Evolutionary conservation across 1,140 invertebrate genomes (phyloP).

Genomic region (Cepaea nemoralis): DNA sequence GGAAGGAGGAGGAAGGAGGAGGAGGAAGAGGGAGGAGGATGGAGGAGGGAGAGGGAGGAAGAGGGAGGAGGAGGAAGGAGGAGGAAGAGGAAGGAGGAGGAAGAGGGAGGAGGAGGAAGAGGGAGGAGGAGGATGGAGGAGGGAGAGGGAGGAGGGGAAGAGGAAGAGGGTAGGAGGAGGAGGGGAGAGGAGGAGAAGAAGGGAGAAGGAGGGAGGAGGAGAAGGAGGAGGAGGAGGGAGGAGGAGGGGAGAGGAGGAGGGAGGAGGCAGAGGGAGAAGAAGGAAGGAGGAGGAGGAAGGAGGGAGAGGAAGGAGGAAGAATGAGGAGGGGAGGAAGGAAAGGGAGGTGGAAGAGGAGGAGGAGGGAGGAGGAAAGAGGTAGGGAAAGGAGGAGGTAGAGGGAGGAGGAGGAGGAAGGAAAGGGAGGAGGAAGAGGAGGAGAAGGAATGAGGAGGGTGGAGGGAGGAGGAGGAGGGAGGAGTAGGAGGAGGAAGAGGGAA

Average conservation of each 20-base stretch:
- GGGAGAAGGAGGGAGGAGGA: background rate
- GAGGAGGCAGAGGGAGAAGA: background rate
- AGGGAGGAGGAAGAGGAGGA: background rate
- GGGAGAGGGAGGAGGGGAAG: no score
- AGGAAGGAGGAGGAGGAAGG: background rate
- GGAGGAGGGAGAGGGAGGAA: no score
- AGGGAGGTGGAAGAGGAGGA: background rate
- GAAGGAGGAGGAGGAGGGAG: background rate
- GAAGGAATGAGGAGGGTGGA: no score
- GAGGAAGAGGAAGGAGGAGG: background rate
- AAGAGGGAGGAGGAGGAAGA: constrained; percentile 18
- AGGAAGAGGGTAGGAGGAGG: no score
- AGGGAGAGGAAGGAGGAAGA: background rate
- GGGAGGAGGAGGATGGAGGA: no score
- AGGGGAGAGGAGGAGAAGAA: constrained; percentile 17
- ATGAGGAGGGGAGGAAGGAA: background rate
- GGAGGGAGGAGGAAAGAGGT: no score
- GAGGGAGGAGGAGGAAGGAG: background rate
- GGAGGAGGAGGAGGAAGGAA: background rate
- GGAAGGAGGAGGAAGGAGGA: background rate
- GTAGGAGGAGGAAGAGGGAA: constrained; percentile 11
- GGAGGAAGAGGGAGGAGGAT: no score
- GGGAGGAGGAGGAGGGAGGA: no score
- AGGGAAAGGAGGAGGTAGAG: background rate
- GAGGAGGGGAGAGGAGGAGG: no score